Evolutionary conservation across 2,797 vertebrate genomes (phyloP).

Genomic region (Enteromius mattozi): DNA sequence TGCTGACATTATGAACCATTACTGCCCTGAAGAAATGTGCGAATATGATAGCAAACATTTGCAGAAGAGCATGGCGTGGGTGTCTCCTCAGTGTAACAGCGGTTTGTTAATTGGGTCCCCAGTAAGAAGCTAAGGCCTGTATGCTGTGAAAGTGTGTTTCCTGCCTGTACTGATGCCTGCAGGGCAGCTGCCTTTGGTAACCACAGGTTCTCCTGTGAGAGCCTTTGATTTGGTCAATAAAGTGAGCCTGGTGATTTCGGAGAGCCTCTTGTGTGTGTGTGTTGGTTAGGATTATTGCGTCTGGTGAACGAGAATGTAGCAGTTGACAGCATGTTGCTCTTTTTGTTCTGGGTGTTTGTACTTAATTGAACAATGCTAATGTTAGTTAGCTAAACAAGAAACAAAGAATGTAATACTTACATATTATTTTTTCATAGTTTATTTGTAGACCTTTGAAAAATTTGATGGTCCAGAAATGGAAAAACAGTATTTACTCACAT

Average conservation of each 20-base stretch:
- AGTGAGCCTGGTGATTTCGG: slow-evolving; percentile 51
- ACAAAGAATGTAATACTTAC: neutral
- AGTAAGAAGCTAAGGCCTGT: slow-evolving; percentile 53
- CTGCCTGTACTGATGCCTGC: slow-evolving; percentile 58
- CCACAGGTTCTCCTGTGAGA: slow-evolving; percentile 58
- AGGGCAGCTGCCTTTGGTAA: slow-evolving; percentile 58
- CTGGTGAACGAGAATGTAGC: slow-evolving; percentile 22
- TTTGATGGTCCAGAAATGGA: no score
- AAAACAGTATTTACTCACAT: no score
- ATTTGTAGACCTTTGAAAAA: neutral
- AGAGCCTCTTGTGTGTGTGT: slow-evolving; percentile 48
- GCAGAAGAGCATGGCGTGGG: slow-evolving; percentile 33
- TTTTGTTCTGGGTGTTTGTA: slow-evolving; percentile 26
- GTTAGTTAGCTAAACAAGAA: neutral
- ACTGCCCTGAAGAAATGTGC: neutral
- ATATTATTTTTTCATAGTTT: neutral
- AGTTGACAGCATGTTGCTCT: neutral
- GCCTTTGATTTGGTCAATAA: slow-evolving; percentile 57
- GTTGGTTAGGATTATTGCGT: slow-evolving; percentile 54
- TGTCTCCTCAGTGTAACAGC: slow-evolving; percentile 51
- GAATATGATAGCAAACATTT: slow-evolving; percentile 38
- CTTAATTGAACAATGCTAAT: slow-evolving; percentile 2
- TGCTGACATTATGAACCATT: slow-evolving; percentile 29
- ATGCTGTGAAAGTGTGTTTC: slow-evolving; percentile 61
- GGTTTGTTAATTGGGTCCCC: slow-evolving; percentile 63